Evolutionary conservation across 1,140 invertebrate genomes (phyloP).

Genomic region (Habropoda laboriosa): DNA sequence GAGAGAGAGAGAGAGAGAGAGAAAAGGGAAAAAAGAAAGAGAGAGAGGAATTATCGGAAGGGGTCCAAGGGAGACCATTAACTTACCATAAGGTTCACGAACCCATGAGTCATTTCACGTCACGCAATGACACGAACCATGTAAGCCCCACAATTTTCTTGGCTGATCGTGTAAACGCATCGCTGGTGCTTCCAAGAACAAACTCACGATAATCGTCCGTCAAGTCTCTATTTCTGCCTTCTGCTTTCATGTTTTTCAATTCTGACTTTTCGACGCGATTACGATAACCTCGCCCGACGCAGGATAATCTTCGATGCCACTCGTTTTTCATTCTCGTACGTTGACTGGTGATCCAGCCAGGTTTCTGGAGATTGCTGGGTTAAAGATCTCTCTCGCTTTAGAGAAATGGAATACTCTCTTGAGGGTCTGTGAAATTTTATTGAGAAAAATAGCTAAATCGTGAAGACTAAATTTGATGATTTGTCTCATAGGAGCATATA

Average conservation of each 20-base stretch:
- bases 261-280: neutral
- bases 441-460: too few species aligned
- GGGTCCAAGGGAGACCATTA: conserved; percentile 29
- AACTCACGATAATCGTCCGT: conserved; percentile 22
- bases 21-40: too few species aligned
- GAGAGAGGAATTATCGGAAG: neutral
- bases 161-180: conserved; percentile 23
- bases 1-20: too few species aligned
- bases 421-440: too few species aligned
- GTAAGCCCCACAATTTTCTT: conserved; percentile 45
- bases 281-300: conserved; percentile 7
- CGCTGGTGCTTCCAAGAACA: conserved; percentile 24
- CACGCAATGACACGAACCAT: conserved; percentile 63
- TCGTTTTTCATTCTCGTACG: neutral
- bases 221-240: neutral
- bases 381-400: too few species aligned
- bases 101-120: conserved; percentile 64
- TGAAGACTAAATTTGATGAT: too few species aligned
- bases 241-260: conserved; percentile 16
- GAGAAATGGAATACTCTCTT: too few species aligned
- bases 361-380: too few species aligned
- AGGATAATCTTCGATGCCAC: neutral
- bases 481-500: too few species aligned
- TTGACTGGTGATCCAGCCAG: neutral
- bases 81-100: conserved; percentile 59